A percentile compares a stretch with the other conserved stretches of the same genome.
Conservation (phyloP, 2,797 vertebrate species). For the Gobio occitaniae region DNA sequence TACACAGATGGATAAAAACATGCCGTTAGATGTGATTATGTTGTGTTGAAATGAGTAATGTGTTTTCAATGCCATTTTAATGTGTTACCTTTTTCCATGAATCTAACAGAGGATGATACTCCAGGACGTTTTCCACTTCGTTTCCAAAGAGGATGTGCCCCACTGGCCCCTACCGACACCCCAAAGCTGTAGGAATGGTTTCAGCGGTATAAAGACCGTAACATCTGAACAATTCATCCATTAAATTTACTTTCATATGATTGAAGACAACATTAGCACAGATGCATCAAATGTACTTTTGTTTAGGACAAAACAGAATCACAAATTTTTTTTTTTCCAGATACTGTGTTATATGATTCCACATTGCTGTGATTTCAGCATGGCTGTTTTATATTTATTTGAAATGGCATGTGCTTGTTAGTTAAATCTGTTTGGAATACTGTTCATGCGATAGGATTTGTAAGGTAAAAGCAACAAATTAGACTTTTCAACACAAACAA, state of each 20-base stretch:
- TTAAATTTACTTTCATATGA: constrained; percentile 32
- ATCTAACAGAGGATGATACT: constrained; percentile 75
- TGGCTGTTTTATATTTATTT: constrained; percentile 28
- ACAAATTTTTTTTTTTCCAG: constrained; percentile 24
- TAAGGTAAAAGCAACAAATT: background rate
- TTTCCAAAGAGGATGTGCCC: constrained; percentile 82
- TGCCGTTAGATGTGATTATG: background rate
- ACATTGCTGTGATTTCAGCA: constrained; percentile 31
- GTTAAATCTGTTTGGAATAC: constrained; percentile 26
- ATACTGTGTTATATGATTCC: constrained; percentile 51
- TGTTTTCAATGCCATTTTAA: constrained; percentile 26
- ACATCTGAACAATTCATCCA: constrained; percentile 3
- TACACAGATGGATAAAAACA: background rate
- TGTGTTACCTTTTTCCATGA: constrained; percentile 43
- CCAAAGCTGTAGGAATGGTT: constrained; percentile 87
- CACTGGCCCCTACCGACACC: constrained; percentile 91
- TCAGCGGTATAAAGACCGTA: constrained; percentile 57
- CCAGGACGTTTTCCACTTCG: constrained; percentile 71
- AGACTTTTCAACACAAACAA: constrained; percentile 23
- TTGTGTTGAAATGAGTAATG: background rate
- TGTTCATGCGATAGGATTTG: background rate
- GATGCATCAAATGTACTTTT: constrained; percentile 35
- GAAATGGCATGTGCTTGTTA: constrained; percentile 26
- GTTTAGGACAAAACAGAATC: constrained; percentile 22
- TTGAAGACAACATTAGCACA: constrained; percentile 6